Conservation (phyloP, 35 echinoderm and acorn worm genomes). For the Ophioderma brevispina region DNA sequence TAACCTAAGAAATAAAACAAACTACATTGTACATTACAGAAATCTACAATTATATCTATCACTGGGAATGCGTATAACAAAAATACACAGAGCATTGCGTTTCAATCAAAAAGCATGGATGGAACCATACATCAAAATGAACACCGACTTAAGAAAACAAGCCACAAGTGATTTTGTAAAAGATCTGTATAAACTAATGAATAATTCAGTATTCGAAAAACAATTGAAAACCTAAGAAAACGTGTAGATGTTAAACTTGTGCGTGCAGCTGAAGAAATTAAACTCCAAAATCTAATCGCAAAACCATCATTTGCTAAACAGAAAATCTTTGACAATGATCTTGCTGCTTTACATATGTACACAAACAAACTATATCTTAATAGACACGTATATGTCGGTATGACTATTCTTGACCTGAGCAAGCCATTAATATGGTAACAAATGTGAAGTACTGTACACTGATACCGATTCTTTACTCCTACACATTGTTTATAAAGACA, state of each 20-base stretch:
- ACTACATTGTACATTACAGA: conserved; percentile 11
- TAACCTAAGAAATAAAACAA: not conserved
- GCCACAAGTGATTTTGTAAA: not conserved
- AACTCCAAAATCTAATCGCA: not conserved
- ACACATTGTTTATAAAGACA: conserved; percentile 30
- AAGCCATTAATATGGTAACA: no score
- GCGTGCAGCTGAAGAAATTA: not conserved
- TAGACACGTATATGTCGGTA: conserved; percentile 3
- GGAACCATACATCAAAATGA: no score
- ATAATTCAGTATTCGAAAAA: not conserved
- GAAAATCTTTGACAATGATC: no score
- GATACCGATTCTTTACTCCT: conserved; percentile 19
- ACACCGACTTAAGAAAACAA: not conserved
- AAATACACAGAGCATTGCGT: no score
- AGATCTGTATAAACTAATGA: no score
- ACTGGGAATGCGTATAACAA: not conserved
- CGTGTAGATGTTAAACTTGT: not conserved
- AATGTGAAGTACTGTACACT: no score
- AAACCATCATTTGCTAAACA: not conserved
- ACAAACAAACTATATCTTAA: not conserved
- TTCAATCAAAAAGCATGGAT: no score
- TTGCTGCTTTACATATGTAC: not conserved
- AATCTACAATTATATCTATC: conserved; percentile 17
- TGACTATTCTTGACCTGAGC: no score
- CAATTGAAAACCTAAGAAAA: not conserved